Conservation (phyloP, 64 coral and sea anemone species). For the Montipora efflorescens region DNA sequence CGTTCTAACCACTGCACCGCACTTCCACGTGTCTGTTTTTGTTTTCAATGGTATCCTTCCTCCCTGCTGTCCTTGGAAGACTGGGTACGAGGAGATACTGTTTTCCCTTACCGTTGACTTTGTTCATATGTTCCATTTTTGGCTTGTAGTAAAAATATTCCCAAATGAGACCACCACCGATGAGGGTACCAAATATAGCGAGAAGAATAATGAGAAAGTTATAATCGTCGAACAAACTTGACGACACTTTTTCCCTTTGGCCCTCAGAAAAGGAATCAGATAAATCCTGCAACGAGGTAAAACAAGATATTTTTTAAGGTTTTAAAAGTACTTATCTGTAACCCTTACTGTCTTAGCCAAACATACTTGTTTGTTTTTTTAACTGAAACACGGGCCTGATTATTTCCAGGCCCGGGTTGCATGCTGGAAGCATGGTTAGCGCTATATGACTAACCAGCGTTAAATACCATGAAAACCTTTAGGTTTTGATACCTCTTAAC, state of each 20-base stretch:
- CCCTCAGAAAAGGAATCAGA: not conserved
- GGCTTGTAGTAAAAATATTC: slow-evolving; percentile 81
- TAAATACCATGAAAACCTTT: too few species aligned
- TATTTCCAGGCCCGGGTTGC: too few species aligned
- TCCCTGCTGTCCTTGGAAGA: not conserved
- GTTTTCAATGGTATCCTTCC: too few species aligned
- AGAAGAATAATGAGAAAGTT: slow-evolving; percentile 82
- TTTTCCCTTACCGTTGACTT: slow-evolving; percentile 28
- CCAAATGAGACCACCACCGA: slow-evolving; percentile 53
- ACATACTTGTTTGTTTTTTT: too few species aligned
- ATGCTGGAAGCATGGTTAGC: too few species aligned
- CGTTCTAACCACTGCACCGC: too few species aligned
- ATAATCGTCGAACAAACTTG: slow-evolving; percentile 76
- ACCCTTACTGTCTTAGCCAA: too few species aligned
- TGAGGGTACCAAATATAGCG: slow-evolving; percentile 54
- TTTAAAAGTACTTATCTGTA: too few species aligned
- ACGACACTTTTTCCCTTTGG: not conserved
- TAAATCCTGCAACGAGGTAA: slow-evolving; percentile 21
- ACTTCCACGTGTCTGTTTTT: too few species aligned
- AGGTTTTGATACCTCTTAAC: too few species aligned
- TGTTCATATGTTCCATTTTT: slow-evolving; percentile 10
- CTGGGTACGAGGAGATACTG: not conserved
- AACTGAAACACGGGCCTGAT: too few species aligned
- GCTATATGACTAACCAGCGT: too few species aligned
- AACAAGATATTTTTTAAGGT: not conserved